Base-by-base conservation (phyloP, 2,797 vertebrate species). In the Cephalopachus bancanus region DNA sequence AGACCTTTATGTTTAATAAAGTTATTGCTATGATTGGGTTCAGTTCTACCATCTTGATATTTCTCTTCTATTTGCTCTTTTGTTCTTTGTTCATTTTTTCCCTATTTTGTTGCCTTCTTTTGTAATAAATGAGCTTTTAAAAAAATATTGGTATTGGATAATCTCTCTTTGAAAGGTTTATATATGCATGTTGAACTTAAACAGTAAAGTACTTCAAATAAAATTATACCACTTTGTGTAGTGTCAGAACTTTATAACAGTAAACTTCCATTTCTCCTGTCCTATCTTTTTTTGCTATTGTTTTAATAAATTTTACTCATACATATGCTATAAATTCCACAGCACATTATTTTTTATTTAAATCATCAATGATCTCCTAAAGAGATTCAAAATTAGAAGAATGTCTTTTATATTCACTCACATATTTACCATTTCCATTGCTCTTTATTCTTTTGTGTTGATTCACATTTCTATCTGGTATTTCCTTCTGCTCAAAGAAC, bases 301-400 rank as follows among this genome's bases (percentile, higher is more conserved):
- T 83, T 80, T 91, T 80, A 12, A 55, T 75, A 75, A 71, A 71
- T 89, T 89, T 93, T 67, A 44, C 74, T 93, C 33, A 57, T 65
- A 28, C 26, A 15, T 62, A 72, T 71, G 11, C 16, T 59, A 72
- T 76, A 84, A 90, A 55, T 67, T 64, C 51, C 17, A 76, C 15
- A 53, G 10, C 15, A 87, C 12, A 65, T 71, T 80, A 74, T 26
- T 49, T 72, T 94, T 80, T 22, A 71, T 19, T n/a, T 69, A 95
- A 80, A 44, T 15, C 3, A 37, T 69, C 60, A 53, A 20, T 92
- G 71, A 55, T 85, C 44, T 89, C 85, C 74, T 80, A 89, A 95
- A 44, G 22, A 51, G 17, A 83, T 72, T 75, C 14, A 89, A 65
- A 93, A 19, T 49, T 33, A 62, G 30, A 53, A 57, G 22, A 37